A percentile compares a stretch with the other conserved stretches of the same genome.
These are phyloP conservation scores for Zaprionus taronus DNA, from an alignment of 1,140 invertebrate genomes.

Conservation along the genomic window DNA sequence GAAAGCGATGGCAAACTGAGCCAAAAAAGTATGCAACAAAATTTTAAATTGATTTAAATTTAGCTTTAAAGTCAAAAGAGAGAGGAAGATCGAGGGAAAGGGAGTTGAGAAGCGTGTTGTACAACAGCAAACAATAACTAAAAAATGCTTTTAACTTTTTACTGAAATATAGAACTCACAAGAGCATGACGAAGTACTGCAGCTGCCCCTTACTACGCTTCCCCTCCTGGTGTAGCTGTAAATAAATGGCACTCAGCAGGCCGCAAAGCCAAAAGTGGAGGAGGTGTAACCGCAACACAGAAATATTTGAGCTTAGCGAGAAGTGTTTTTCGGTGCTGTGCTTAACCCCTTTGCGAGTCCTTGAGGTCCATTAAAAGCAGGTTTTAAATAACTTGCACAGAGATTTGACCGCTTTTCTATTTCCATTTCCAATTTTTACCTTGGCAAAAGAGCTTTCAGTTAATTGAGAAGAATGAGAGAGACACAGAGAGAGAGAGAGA, in stretches of 20 bases:
- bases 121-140: conserved; percentile 1
- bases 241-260: conserved; percentile 41
- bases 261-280: conserved; percentile 36
- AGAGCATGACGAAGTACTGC: conserved; percentile 29
- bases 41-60: conserved; percentile 76
- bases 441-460: background rate
- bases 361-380: conserved; percentile 31
- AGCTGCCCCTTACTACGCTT: background rate
- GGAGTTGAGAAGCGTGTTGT: background rate
- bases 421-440: background rate
- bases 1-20: conserved; percentile 28
- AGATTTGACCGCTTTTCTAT: background rate
- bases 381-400: conserved; percentile 3
- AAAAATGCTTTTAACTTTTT: conserved; percentile 42
- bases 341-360: conserved; percentile 27
- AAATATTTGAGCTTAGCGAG: conserved; percentile 28
- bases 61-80: conserved; percentile 29
- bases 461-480: conserved; percentile 1
- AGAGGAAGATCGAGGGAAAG: background rate
- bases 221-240: background rate
- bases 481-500: no score
- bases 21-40: conserved; percentile 56
- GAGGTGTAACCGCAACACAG: conserved; percentile 38
- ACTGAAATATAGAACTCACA: conserved; percentile 9
- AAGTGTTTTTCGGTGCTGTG: conserved; percentile 20